These are phyloP conservation scores for Pyrocoelia pectoralis DNA, from an alignment of 2,888 invertebrate species.

Conservation along the genomic window DNA sequence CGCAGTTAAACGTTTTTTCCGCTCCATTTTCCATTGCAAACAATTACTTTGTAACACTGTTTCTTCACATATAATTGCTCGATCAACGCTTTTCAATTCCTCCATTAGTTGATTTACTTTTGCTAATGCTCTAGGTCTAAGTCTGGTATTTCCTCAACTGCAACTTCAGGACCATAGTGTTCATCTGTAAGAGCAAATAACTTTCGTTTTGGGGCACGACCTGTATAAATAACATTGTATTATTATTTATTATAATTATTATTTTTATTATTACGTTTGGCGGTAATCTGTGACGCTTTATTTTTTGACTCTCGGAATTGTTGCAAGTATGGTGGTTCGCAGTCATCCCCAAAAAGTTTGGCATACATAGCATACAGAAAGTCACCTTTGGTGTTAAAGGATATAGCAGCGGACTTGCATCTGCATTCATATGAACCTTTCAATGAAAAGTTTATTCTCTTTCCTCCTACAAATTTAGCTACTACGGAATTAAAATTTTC, in stretches of 20 bases:
- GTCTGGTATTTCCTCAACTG: background rate
- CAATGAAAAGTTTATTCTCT: background rate
- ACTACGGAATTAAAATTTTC: slow-evolving; percentile 6
- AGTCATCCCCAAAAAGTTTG: background rate
- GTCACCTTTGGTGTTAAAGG: background rate
- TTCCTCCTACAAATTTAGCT: background rate
- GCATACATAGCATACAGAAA: background rate
- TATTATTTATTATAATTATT: background rate
- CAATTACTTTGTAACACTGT: background rate
- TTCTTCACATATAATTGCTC: background rate
- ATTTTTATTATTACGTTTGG: background rate
- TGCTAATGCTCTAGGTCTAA: background rate
- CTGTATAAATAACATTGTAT: background rate
- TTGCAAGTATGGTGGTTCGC: background rate
- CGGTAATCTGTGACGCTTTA: background rate
- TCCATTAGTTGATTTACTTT: background rate
- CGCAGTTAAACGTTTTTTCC: background rate
- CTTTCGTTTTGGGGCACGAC: background rate
- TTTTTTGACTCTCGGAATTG: background rate
- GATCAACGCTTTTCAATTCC: background rate
- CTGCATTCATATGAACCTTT: background rate
- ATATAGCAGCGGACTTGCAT: background rate
- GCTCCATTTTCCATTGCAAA: background rate
- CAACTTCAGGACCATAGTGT: background rate
- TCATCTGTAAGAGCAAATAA: background rate